Percentiles rank a stretch among this genome's conserved stretches.
phyloP scores from a whole-genome alignment of 2,797 vertebrate species.

The Steatocranus sp. region DNA sequence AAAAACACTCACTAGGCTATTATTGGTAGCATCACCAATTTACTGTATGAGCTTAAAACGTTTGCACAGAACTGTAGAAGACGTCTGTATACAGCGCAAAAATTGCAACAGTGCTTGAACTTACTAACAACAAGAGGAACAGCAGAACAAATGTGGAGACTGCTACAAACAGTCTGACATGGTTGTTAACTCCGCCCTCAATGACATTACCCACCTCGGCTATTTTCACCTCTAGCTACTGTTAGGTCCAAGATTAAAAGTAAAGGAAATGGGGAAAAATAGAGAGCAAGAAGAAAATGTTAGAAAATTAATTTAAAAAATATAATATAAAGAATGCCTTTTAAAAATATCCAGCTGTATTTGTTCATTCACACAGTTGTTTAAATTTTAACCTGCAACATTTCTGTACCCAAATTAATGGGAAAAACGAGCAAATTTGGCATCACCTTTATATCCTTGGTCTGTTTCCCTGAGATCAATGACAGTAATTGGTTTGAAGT shows the following conservation, averaged over 20 bases:
- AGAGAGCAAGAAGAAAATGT: constrained; percentile 48
- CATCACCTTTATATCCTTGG: constrained; percentile 98
- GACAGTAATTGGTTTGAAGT: constrained; percentile 99
- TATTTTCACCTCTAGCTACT: constrained; percentile 82
- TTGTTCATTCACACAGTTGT: not conserved
- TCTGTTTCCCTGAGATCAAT: constrained; percentile 99
- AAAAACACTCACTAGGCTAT: not conserved
- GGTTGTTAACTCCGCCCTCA: constrained; percentile 42
- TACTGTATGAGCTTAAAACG: not conserved
- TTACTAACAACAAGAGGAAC: constrained; percentile 57
- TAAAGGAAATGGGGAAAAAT: constrained; percentile 46
- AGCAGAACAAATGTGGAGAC: constrained; percentile 44
- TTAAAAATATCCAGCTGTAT: not conserved
- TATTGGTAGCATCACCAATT: not conserved
- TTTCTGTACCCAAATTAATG: constrained; percentile 10
- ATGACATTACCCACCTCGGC: constrained; percentile 76
- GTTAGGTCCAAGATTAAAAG: constrained; percentile 67
- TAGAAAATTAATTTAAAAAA: not conserved
- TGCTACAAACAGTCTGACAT: constrained; percentile 59
- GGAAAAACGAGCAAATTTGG: not conserved
- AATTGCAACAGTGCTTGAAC: constrained; percentile 45
- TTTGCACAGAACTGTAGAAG: constrained; percentile 14
- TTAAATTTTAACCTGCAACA: not conserved
- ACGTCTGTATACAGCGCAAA: constrained; percentile 33
- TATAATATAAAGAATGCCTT: not conserved